Evolutionary conservation across 2,888 invertebrate genomes (phyloP), one percentile per base, ranked within the genome.

Genomic region (Malachius bipustulatus): DNA sequence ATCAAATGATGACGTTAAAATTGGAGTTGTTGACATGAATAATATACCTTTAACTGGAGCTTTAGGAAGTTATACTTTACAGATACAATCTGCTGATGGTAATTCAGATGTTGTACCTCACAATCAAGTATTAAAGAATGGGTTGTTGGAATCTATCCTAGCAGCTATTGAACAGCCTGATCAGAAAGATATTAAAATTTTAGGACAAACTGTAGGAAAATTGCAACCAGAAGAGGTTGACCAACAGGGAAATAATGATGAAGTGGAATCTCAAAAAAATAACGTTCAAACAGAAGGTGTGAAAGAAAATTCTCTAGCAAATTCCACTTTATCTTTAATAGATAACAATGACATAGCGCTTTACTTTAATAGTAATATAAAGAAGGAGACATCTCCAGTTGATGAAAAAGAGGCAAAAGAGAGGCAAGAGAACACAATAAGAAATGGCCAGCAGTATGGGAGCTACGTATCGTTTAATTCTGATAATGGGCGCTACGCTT

Each of bases 91-190:
- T 0, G 75, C 80, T 1, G 66, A 67, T 0, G 57, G 60, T 12
- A 63, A 62, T 3, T 19, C 24, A 19, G 63, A 65, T 4, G 66
- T 69, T 44, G 69, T 52, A 13, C 74, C 82, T 33, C 85, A 87
- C 48, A 79, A 80, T 9, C 81, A 84, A 55, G 69, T 87, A 0
- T 59, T 87, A 1, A 83, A 83, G 0, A 78, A 84, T 52, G 84
- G 81, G 2, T 64, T 88, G 0, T 57, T 87, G 2, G 83, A 85
- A 54, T 82, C 84, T 34, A 84, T 88, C 36, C 57, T 88, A 2
- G 75, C 81, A 40, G 87, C 85, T 0, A 84, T 87, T 31, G 87
- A 87, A 52, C 77, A 83, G 43, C 81, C 82, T 1, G 62, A 55
- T 39, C 57, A 53, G 36, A 45, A 40, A 26, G 41, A 14, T 36